These are phyloP conservation scores for Cherax destructor DNA, from an alignment of 1,140 invertebrate genomes.

Conservation along the genomic window DNA sequence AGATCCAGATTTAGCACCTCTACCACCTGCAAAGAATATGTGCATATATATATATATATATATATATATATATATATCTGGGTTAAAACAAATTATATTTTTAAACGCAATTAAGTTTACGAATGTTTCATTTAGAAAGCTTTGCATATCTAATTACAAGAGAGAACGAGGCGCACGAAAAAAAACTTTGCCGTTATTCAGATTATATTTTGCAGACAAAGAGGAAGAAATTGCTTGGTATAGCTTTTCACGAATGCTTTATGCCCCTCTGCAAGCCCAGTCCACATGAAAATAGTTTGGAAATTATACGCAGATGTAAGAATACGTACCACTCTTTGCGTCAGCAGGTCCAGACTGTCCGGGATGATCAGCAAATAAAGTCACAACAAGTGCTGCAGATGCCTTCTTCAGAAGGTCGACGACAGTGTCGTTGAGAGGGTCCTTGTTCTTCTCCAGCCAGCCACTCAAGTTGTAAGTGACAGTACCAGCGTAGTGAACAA, in stretches of 20 bases:
- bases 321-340: constrained; percentile 81
- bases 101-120: too few relatives aligned
- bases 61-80: background rate
- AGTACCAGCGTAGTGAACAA: constrained; percentile 64
- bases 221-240: background rate
- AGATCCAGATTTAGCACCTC: constrained; percentile 76
- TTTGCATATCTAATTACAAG: too few relatives aligned
- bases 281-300: too few relatives aligned
- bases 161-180: too few relatives aligned
- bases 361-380: constrained; percentile 79
- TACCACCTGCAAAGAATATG: constrained; percentile 77
- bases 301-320: background rate
- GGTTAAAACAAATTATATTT: too few relatives aligned
- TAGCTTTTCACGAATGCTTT: too few relatives aligned
- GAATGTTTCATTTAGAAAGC: too few relatives aligned
- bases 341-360: constrained; percentile 89
- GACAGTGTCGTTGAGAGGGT: constrained; percentile 59
- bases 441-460: constrained; percentile 67
- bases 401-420: constrained; percentile 84
- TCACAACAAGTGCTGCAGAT: constrained; percentile 87
- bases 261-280: too few relatives aligned
- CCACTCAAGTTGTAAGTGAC: constrained; percentile 53
- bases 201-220: too few relatives aligned
- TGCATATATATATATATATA: too few relatives aligned
- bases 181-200: too few relatives aligned